phyloP scores from a whole-genome alignment of 2,888 invertebrate species.

The Galerucella calmariensis region DNA sequence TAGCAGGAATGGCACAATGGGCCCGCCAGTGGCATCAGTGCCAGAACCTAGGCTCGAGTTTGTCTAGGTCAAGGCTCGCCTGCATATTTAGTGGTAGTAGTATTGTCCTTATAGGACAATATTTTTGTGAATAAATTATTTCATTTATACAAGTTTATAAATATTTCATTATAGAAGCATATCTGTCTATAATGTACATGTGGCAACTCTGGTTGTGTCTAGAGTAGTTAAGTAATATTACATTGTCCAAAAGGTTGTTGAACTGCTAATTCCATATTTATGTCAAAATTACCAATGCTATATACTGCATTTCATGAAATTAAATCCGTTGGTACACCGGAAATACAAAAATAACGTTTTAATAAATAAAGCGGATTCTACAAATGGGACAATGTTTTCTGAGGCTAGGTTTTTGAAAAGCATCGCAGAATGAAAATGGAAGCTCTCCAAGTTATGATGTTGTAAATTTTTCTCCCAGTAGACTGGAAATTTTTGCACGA shows the following conservation, averaged over 20 bases:
- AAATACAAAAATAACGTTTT: slow-evolving; percentile 28
- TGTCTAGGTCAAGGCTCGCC: no score
- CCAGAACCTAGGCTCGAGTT: no score
- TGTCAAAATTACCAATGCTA: slow-evolving; percentile 41
- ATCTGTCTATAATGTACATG: neutral
- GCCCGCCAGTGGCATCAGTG: no score
- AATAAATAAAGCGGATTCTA: slow-evolving; percentile 12
- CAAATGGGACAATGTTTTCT: neutral
- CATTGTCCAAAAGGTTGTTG: slow-evolving; percentile 41
- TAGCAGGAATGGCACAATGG: no score
- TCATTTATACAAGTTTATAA: no score
- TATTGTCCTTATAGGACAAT: neutral
- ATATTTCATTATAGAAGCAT: neutral
- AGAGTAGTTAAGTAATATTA: slow-evolving; percentile 30
- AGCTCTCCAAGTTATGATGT: no score
- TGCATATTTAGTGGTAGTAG: no score
- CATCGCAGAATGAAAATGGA: no score
- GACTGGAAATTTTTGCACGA: no score
- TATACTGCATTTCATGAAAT: slow-evolving; percentile 30
- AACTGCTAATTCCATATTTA: slow-evolving; percentile 45
- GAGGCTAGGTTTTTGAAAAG: no score
- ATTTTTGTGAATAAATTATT: no score
- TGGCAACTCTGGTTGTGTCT: slow-evolving; percentile 32
- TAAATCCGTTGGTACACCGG: slow-evolving; percentile 29
- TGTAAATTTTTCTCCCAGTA: no score